These are phyloP conservation scores for Coregonus ussuriensis DNA, from an alignment of 2,797 vertebrate genomes.

Conservation along the genomic window DNA sequence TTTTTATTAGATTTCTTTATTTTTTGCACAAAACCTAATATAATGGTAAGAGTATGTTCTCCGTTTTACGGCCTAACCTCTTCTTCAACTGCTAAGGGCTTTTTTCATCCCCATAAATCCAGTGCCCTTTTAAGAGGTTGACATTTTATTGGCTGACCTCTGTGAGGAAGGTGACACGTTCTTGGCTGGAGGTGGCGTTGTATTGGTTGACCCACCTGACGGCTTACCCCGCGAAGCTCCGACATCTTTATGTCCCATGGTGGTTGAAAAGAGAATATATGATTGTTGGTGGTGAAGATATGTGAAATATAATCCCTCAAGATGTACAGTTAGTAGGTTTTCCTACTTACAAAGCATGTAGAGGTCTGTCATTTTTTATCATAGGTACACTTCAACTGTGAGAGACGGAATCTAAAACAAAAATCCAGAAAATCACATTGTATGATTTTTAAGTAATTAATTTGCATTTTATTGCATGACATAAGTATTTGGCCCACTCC, in stretches of 20 bases:
- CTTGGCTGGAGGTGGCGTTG: constrained; percentile 8
- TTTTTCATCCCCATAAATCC: constrained; percentile 30
- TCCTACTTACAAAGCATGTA: too few species aligned
- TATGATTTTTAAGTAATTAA: too few species aligned
- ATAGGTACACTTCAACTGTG: too few species aligned
- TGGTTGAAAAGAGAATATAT: constrained; percentile 35
- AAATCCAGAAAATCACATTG: too few species aligned
- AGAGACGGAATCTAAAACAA: too few species aligned
- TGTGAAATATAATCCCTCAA: constrained; percentile 40
- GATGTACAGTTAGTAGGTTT: background rate
- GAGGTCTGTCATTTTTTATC: too few species aligned
- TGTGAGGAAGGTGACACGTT: constrained; percentile 32
- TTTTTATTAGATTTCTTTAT: constrained; percentile 50
- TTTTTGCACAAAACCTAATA: constrained; percentile 44
- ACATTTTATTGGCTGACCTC: constrained; percentile 32
- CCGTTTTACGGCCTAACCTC: constrained; percentile 40
- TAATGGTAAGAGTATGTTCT: constrained; percentile 40
- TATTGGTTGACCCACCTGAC: background rate
- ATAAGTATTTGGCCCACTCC: too few species aligned
- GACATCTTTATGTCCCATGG: constrained; percentile 35
- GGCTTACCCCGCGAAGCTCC: constrained; percentile 30
- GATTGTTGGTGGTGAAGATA: constrained; percentile 35
- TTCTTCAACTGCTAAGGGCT: constrained; percentile 35
- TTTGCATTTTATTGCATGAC: too few species aligned
- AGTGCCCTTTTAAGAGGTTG: constrained; percentile 26